These are phyloP conservation scores for Rhizoglyphus robini DNA, from an alignment of 1,140 invertebrate genomes.

Conservation along the genomic window DNA sequence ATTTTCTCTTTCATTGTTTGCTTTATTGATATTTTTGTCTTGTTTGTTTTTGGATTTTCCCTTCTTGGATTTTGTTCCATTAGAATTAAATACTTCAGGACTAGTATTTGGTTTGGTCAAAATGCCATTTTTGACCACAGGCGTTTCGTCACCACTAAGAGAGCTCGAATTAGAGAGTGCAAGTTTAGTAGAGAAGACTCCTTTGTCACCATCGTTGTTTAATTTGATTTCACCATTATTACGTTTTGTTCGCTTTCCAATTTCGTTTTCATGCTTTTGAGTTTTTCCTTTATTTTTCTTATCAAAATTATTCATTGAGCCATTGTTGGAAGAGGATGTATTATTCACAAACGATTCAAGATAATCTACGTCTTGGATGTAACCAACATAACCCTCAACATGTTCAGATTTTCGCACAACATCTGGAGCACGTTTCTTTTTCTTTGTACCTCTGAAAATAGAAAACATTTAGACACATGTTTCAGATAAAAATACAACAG, in stretches of 20 bases:
- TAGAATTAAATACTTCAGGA: neutral
- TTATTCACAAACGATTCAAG: slow-evolving; percentile 1
- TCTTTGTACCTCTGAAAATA: neutral
- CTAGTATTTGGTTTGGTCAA: neutral
- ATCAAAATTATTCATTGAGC: neutral
- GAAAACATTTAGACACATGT: too few species aligned
- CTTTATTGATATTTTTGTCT: neutral
- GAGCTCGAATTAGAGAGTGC: neutral
- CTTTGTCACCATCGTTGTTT: neutral
- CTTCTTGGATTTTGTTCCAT: slow-evolving; percentile 5
- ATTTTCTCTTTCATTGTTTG: neutral
- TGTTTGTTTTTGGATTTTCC: neutral
- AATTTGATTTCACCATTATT: neutral
- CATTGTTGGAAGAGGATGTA: neutral
- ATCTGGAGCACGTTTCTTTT: too few species aligned
- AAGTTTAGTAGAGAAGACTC: neutral
- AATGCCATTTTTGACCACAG: neutral
- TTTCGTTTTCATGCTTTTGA: neutral
- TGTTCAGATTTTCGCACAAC: slow-evolving; percentile 3
- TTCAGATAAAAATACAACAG: too few species aligned
- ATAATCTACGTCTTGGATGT: neutral
- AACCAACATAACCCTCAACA: neutral
- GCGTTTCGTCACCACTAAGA: slow-evolving; percentile 4
- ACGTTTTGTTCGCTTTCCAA: neutral
- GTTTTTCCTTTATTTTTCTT: neutral